These are phyloP conservation scores for Chloroceryle aenea DNA, from an alignment of 2,113 vertebrate genomes.

Conservation along the genomic window DNA sequence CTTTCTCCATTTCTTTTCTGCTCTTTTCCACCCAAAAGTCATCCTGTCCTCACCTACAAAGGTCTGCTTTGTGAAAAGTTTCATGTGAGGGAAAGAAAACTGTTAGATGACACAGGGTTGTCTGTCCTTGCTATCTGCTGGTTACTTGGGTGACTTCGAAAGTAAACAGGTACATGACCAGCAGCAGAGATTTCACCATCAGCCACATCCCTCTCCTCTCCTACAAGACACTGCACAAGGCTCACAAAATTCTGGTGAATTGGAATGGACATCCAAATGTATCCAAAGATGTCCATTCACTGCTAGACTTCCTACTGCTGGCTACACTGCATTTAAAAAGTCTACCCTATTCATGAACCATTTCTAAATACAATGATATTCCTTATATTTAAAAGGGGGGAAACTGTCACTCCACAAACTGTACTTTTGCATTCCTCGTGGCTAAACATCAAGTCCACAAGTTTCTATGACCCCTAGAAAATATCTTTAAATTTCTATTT, in stretches of 20 bases:
- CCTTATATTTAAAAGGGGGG: not conserved
- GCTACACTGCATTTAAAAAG: not conserved
- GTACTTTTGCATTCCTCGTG: not conserved
- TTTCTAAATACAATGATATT: not conserved
- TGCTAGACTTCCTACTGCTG: not conserved
- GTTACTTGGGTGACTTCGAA: not conserved
- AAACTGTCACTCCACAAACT: not conserved
- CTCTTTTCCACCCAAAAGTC: not conserved
- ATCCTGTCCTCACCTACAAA: not conserved
- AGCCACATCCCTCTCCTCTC: not conserved
- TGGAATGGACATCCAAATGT: no score
- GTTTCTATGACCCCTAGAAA: not conserved
- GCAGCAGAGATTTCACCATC: not conserved
- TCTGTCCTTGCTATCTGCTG: not conserved
- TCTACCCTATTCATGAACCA: not conserved
- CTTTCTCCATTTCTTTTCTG: not conserved
- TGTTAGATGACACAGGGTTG: not conserved
- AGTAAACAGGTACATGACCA: not conserved
- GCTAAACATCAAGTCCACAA: not conserved
- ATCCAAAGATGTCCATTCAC: not conserved
- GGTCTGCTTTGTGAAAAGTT: not conserved
- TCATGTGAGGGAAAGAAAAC: not conserved
- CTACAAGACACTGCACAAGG: not conserved
- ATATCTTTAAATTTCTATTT: not conserved
- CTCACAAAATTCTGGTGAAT: not conserved